Conservation (phyloP, 2,888 invertebrate species). For the Fragum whitleyi region DNA sequence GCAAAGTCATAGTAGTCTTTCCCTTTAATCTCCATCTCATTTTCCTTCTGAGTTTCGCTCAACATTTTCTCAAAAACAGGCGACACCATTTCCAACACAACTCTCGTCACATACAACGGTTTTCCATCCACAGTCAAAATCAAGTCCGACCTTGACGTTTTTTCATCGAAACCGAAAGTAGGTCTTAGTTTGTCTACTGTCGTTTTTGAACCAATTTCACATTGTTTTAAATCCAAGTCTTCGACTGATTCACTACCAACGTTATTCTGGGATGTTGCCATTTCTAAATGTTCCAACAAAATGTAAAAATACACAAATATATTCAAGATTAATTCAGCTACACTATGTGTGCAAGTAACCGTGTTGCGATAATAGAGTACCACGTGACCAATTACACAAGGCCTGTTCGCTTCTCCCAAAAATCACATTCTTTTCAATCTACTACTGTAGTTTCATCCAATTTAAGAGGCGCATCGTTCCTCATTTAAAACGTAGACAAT, state of each 20-base stretch:
- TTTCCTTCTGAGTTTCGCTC: not conserved
- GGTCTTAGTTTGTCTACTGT: not conserved
- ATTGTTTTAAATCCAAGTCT: not conserved
- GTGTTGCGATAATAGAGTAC: too few relatives aligned
- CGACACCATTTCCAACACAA: not conserved
- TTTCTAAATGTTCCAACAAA: too few relatives aligned
- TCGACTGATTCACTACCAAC: not conserved
- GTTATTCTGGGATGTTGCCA: not conserved
- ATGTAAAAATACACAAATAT: too few relatives aligned
- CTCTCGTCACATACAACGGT: not conserved
- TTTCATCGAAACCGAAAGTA: constrained; percentile 22
- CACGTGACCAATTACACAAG: too few relatives aligned
- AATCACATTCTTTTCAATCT: too few relatives aligned
- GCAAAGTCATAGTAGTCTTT: not conserved
- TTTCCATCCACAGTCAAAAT: not conserved
- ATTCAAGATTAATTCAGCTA: too few relatives aligned
- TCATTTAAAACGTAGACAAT: too few relatives aligned
- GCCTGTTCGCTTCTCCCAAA: too few relatives aligned
- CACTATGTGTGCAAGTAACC: too few relatives aligned
- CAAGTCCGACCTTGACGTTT: not conserved
- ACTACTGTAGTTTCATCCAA: too few relatives aligned
- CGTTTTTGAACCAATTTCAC: not conserved
- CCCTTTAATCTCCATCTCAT: not conserved
- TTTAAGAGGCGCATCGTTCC: too few relatives aligned
- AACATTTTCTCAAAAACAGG: constrained; percentile 10